Base-by-base conservation (phyloP, 2,888 invertebrate genomes). In the Sinopyrophorus schimmeli region DNA sequence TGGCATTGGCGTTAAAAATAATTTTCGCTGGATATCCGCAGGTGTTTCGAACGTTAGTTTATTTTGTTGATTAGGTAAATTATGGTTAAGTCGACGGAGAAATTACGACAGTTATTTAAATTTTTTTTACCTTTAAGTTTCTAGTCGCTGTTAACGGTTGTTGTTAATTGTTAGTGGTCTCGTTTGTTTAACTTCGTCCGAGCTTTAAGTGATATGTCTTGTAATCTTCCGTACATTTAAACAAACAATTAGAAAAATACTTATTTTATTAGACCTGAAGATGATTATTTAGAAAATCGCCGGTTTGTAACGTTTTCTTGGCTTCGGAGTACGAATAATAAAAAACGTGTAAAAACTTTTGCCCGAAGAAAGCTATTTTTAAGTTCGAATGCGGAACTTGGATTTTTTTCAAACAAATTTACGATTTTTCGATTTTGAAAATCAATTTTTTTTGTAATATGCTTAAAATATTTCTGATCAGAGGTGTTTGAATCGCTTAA, bases 61-160 rank as follows among this genome's bases (percentile, higher is more conserved):
- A 34, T 43, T 43, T 27, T 26, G 37, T 44, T 44, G 35, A 44
- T 44, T 35, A 44, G 44, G 21, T 39, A 30, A 44, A 26, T 37
- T 44, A 44, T 38, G 28, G 10, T 16, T 23, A 30, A 30, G 37
- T 37, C 16, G 37, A 21, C 14, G 16, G 20, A 21, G 35, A 23
- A 44, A 12, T 27, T 27, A 44, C 28, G 5, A 28, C 15, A 38
- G 38, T 44, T 37, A 28, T 30, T 37, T 23, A 16, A 23, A 10
- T 12, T 28, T 44, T 44, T 37, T 38, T 23, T n/a, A n/a, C n/a
- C n/a, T n/a, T n/a, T 30, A 17, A 12, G 12, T 7, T 6, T 9
- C 28, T 44, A 30, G 30, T 37, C 28, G 43, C 34, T 44, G 28
- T 7, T 44, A 37, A 44, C 30, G 44, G 44, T 30, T 30, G 24